These are phyloP conservation scores for Mionectes macconnelli DNA, from an alignment of 2,113 vertebrate genomes.

Conservation along the genomic window DNA sequence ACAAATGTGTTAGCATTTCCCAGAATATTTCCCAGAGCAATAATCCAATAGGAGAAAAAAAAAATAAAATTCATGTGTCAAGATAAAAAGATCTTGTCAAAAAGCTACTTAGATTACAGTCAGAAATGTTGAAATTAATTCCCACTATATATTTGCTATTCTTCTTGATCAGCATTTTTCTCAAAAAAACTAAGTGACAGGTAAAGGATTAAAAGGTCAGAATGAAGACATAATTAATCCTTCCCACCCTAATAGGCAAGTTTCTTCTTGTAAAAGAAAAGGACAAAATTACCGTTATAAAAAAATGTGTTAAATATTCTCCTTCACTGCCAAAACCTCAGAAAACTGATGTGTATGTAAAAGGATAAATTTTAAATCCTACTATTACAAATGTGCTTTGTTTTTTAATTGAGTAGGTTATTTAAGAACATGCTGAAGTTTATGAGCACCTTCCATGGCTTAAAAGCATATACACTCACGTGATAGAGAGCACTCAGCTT, in stretches of 20 bases:
- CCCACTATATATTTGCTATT: background rate
- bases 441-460: background rate
- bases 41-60: background rate
- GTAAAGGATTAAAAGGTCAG: background rate
- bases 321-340: background rate
- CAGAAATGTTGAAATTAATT: background rate
- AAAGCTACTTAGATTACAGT: background rate
- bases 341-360: background rate
- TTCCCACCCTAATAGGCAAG: accelerated
- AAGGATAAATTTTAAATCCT: background rate
- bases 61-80: background rate
- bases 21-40: background rate
- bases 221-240: background rate
- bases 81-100: background rate
- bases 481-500: background rate
- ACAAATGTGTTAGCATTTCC: background rate
- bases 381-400: accelerated
- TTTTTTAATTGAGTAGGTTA: background rate
- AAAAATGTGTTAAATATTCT: background rate
- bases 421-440: background rate
- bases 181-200: background rate
- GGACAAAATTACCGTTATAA: background rate
- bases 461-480: background rate
- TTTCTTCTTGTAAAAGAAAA: background rate
- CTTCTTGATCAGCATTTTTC: background rate